These are phyloP conservation scores for Oxytorus armatus DNA, from an alignment of 2,888 invertebrate species.

Conservation along the genomic window DNA sequence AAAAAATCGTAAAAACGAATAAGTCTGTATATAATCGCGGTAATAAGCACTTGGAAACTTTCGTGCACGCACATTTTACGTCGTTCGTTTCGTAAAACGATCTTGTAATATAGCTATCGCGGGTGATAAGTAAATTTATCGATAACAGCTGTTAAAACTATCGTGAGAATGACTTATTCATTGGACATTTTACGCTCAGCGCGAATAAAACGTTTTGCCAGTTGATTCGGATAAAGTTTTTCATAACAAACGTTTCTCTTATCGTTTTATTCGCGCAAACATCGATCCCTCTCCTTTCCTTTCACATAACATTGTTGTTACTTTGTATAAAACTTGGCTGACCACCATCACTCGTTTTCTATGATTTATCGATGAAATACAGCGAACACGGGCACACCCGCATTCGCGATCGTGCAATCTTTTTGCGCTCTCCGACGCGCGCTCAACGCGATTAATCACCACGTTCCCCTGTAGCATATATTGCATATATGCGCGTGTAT, in stretches of 20 bases:
- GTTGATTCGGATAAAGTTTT: conserved; percentile 36
- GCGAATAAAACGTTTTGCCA: neutral
- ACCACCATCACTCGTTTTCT: conserved; percentile 51
- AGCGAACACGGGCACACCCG: conserved; percentile 44
- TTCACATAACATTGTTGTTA: neutral
- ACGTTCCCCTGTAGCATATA: conserved; percentile 34
- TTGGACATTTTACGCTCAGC: neutral
- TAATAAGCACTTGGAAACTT: conserved; percentile 10
- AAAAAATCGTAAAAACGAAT: neutral
- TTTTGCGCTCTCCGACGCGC: conserved; percentile 37
- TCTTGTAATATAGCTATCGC: neutral
- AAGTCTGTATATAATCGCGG: conserved; percentile 23
- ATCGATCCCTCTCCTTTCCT: neutral
- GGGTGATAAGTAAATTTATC: conserved; percentile 23
- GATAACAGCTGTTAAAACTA: conserved; percentile 35
- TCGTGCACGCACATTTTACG: neutral
- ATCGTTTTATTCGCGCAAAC: conserved; percentile 51
- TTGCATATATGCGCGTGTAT: neutral
- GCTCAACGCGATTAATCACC: conserved; percentile 52
- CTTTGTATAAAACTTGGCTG: conserved; percentile 13
- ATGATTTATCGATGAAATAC: conserved; percentile 65
- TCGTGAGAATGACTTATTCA: conserved; percentile 38
- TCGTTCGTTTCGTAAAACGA: neutral
- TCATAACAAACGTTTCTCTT: conserved; percentile 66
- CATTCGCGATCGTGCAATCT: conserved; percentile 25